Evolutionary conservation across 2,888 invertebrate genomes (phyloP), one percentile per base, ranked within the genome.

Genomic region (Keiferia lycopersicella): DNA sequence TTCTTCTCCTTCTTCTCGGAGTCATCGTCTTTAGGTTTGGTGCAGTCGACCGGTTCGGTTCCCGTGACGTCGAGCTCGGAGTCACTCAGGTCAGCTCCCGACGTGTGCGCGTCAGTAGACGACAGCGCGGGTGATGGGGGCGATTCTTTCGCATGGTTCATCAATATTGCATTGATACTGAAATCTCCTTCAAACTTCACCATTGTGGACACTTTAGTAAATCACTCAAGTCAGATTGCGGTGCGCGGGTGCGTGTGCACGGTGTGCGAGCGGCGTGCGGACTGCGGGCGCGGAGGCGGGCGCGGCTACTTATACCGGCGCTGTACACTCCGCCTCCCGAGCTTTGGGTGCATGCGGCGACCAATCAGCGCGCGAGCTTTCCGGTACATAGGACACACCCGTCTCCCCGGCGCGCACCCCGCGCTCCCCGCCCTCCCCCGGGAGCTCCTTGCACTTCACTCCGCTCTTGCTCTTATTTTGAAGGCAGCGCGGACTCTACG

Each of bases 141-240:
- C 51, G 93, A 82, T 70, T 82, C 87, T 69, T 73, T 78, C 69
- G 87, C 87, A 67, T 93, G 88, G 64, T 88, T 90, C 68, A 96
- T 96, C 61, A 97, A 86, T 76, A 97, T 95, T 56, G 95, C 94
- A 77, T 95, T 95, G 68, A 97, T 97, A 82, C 96, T 96, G 85
- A 97, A 96, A 82, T 94, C 96, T 75, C 95, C 96, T 88, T 89
- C 89, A 75, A 91, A 90, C 87, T 91, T 91, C 88, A 91, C 91
- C 91, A 91, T 91, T 71, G 77, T 89, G 80, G 70, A 72, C 86
- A 87, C 85, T 59, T 86, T 77, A 22, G 20, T 22, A 72, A 76
- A 63, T 68, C 74, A 79, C 79, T 74, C 73, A 71, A 69, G 72
- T 30, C 16, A 34, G 71, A 68, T 66, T 71, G 78, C 77, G 76